Percentiles rank a stretch among this genome's conserved stretches.
Evolutionary conservation across 2,797 vertebrate genomes (phyloP).

Genomic region (Tenualosa thibaudeaui): DNA sequence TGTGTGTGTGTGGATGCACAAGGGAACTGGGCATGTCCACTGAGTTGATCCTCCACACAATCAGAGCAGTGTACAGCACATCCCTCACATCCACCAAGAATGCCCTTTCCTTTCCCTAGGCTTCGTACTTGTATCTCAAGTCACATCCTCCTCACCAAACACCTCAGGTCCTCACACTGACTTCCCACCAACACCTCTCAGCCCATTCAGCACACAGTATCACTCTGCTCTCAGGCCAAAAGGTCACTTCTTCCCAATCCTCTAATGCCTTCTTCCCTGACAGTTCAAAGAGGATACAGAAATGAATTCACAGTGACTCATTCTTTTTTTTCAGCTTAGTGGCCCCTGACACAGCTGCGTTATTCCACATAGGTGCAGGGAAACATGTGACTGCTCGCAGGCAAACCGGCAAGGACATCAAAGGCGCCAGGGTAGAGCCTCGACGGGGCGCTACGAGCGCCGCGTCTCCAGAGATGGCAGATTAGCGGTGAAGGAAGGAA

Average conservation of each 20-base stretch:
- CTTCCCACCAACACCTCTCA: not conserved
- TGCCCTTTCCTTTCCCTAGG: not conserved
- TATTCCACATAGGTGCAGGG: slow-evolving; percentile 29
- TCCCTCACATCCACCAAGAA: not conserved
- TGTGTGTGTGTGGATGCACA: not conserved
- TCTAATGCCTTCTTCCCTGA: not conserved
- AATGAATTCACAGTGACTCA: not conserved
- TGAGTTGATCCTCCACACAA: not conserved
- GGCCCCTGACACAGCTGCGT: slow-evolving; percentile 17
- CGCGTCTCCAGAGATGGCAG: slow-evolving; percentile 4
- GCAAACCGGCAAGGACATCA: slow-evolving; percentile 33
- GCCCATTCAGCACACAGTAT: not conserved
- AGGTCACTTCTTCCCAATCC: not conserved
- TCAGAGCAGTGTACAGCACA: not conserved
- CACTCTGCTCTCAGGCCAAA: not conserved
- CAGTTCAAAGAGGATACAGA: not conserved
- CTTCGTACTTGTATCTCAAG: not conserved
- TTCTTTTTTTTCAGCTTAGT: not conserved
- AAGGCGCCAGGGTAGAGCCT: slow-evolving; percentile 26
- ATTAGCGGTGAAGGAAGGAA: not conserved
- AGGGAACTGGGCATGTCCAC: not conserved
- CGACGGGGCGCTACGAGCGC: not conserved
- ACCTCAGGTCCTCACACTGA: not conserved
- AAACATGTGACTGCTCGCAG: slow-evolving; percentile 12
- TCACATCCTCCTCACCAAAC: not conserved